Evolutionary conservation across 1,140 invertebrate genomes (phyloP), one percentile per base, ranked within the genome.

Genomic region (Cardiocondyla obscurior): DNA sequence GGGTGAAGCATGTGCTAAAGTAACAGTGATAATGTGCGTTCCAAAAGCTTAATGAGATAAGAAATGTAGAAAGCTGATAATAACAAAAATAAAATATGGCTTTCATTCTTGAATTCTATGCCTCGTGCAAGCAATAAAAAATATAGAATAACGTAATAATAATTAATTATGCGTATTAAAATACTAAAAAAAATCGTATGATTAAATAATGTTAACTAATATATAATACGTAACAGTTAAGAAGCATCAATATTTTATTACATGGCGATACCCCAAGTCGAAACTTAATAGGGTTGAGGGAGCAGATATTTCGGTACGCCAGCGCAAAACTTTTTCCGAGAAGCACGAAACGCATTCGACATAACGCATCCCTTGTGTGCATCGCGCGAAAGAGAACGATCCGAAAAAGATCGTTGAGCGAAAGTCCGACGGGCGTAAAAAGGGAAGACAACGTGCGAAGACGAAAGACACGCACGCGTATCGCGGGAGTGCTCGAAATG

Each of bases 401-500:
- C 19, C 33, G 49, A 55, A 83, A 64, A 83, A 82, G 60, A 72
- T 55, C 30, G 42, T 8, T 22, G 25, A 76, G 30, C 14, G 10
- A 46, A 69, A 58, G 16, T 33, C 19, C 19, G 39, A 57, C 8
- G 36, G 72, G 25, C 19, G 28, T n/a, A 76, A 30, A 64, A 65
- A 33, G 22, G 6, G 16, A 89, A 88, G 89, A 91, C 87, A 74
- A 57, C 30, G 30, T 6, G 67, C 46, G 73, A 90, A 90, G 90
- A 91, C 88, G 84, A 90, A 84, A 83, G 69, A 85, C 85, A 88
- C 69, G 85, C 81, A 81, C 77, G 73, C 82, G 74, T 81, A 90
- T 53, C 90, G 89, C 90, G 87, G 82, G 87, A 92, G 92, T 90
- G 83, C 72, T 91, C 89, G 89, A 85, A 89, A 90, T 90, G 90